Percentiles rank a stretch among this genome's conserved stretches.
Conservation (phyloP, 1,140 invertebrate genomes). For the Lepidurus arcticus region DNA sequence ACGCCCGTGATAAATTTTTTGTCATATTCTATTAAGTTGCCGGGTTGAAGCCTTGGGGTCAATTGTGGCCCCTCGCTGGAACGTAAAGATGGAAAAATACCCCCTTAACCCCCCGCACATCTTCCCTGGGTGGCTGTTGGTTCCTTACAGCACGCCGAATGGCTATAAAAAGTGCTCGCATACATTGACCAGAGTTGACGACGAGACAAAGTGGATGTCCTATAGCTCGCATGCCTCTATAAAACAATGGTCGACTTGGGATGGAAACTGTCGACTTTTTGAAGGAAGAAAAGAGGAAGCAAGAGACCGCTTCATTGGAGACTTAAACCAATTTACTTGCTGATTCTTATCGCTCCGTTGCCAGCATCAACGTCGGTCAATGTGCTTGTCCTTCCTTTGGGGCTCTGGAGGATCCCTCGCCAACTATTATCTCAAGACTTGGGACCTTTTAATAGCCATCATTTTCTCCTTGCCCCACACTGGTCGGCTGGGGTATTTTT, state of each 20-base stretch:
- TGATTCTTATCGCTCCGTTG: slow-evolving; percentile 8
- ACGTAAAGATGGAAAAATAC: background rate
- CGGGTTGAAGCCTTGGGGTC: background rate
- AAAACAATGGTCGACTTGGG: background rate
- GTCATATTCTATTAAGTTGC: slow-evolving; percentile 11
- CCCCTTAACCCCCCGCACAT: background rate
- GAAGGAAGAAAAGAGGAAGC: background rate
- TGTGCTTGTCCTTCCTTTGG: background rate
- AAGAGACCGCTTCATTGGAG: slow-evolving; percentile 2
- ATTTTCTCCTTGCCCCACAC: background rate
- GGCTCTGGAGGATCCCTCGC: background rate
- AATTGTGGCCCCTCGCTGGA: background rate
- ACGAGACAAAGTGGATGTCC: slow-evolving; percentile 21
- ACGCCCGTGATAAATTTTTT: slow-evolving; percentile 10
- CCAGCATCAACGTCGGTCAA: background rate
- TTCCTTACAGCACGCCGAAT: background rate
- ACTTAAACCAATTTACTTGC: slow-evolving; percentile 9
- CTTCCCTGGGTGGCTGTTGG: background rate
- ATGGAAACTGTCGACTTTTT: background rate
- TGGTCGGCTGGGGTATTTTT: background rate
- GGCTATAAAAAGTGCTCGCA: background rate
- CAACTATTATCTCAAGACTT: background rate
- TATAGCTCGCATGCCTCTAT: background rate
- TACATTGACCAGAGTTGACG: slow-evolving; percentile 5
- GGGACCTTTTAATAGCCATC: slow-evolving; percentile 19